Evolutionary conservation across 2,113 vertebrate genomes (phyloP), one percentile per base, ranked within the genome.

Genomic region (Corythoichthys intestinalis): DNA sequence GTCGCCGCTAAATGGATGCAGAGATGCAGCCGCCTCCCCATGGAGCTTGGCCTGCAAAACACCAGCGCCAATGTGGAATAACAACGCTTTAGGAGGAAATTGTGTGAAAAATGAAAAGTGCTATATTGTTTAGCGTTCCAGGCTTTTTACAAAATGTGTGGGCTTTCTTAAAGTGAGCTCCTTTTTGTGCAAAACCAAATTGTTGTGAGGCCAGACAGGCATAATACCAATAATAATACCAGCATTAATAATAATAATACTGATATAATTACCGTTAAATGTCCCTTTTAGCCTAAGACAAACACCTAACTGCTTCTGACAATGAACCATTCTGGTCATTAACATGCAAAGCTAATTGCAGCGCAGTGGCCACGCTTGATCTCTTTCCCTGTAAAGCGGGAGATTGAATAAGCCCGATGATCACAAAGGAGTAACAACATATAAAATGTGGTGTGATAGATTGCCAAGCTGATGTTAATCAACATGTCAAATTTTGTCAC

Each of bases 1-100:
- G 62, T 67, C 70, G 53, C 64, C 20, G 58, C 52, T 75, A 65
- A 79, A 72, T 47, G 57, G 62, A 72, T 54, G 13, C n/a, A 28
- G 68, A 66, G 50, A 61, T 28, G 4, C 57, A 46, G 49, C 38
- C 6, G 41, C 61, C 61, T 63, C 61, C 61, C 61, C 61, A 41
- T 35, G 11, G 50, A 7, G 47, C 35, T 34, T 41, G 28, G 34
- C 20, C 59, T 38, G n/a, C 47, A 58, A 69, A 70, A 63, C 61
- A 34, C 39, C 39, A 28, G 39, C n/a, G 60, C 20, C 39, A 47
- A 47, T 58, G 56, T 37, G 56, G 56, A 58, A 37, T 37, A 58
- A 58, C 56, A 58, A 58, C 56, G 35, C 35, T 38, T 58, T 58
- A 35, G 56, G 12, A 13, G 61, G 44, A 14, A 47, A 47, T 20